Percentiles rank a stretch among this genome's conserved stretches.
phyloP scores from a whole-genome alignment of 2,888 invertebrate species.

The Limnephilus rhombicus region DNA sequence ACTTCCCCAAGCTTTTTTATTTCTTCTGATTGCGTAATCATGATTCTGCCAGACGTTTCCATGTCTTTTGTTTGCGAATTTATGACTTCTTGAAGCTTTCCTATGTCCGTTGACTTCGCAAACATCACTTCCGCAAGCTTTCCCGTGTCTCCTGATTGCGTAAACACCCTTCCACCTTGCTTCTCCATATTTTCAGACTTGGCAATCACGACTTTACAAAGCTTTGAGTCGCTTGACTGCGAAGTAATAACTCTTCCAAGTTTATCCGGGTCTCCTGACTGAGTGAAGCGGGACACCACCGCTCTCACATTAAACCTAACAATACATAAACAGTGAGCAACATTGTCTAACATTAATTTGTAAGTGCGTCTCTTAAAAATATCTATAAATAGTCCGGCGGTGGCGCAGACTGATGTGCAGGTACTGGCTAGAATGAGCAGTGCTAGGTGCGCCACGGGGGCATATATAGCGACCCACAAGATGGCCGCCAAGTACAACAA shows the following conservation, averaged over 20 bases:
- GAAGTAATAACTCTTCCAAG: neutral
- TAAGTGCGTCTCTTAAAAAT: slow-evolving; percentile 46
- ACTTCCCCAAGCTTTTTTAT: neutral
- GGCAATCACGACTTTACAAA: neutral
- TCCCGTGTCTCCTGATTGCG: neutral
- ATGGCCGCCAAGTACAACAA: slow-evolving; percentile 39
- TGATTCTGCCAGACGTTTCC: neutral
- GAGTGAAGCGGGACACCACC: slow-evolving; percentile 35
- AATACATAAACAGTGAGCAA: slow-evolving; percentile 64
- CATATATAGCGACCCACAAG: neutral
- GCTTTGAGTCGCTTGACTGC: slow-evolving; percentile 11
- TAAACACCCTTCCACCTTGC: neutral
- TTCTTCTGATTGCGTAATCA: neutral
- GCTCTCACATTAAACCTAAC: slow-evolving; percentile 34
- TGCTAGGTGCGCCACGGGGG: slow-evolving; percentile 50
- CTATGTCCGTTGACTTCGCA: slow-evolving; percentile 4
- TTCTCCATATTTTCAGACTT: neutral
- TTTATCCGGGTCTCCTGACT: neutral
- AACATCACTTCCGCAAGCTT: neutral
- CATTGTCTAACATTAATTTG: slow-evolving; percentile 62
- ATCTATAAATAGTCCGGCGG: slow-evolving; percentile 37
- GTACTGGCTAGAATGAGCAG: slow-evolving; percentile 52
- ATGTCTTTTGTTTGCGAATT: neutral
- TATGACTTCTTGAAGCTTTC: neutral
- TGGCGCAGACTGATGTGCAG: slow-evolving; percentile 47